These are phyloP conservation scores for Sarcophaga subvicina DNA, from an alignment of 2,888 invertebrate species.

Conservation along the genomic window DNA sequence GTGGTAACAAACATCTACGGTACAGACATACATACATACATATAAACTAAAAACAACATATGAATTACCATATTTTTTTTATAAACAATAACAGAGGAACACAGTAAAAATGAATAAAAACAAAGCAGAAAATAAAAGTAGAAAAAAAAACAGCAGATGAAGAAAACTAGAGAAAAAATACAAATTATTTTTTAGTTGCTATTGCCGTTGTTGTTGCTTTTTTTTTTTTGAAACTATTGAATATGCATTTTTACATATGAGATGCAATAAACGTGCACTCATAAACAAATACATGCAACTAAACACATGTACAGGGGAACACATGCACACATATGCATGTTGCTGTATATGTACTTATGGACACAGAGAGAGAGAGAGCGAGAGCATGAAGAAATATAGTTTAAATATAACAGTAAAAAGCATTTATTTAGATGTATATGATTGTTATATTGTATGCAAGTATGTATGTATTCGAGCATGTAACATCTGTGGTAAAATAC, in stretches of 20 bases:
- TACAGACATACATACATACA: not conserved
- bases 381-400: constrained; percentile 1
- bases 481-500: constrained; percentile 39
- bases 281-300: constrained; percentile 4
- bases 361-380: constrained; percentile 14
- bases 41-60: constrained; percentile 40
- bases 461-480: constrained; percentile 13
- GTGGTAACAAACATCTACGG: not conserved
- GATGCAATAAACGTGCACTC: constrained; percentile 44
- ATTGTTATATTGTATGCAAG: too few relatives aligned
- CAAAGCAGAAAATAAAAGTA: not conserved
- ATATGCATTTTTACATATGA: constrained; percentile 62
- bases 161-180: not conserved
- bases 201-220: not conserved
- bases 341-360: not conserved
- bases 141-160: not conserved
- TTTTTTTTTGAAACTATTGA: constrained; percentile 54
- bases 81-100: constrained; percentile 51
- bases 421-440: constrained; percentile 55
- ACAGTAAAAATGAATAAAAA: constrained; percentile 2
- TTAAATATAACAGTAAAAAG: constrained; percentile 25
- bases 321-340: not conserved
- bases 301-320: not conserved
- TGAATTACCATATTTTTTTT: constrained; percentile 57
- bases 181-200: not conserved